Percentiles rank a stretch among this genome's conserved stretches.
Conservation (phyloP, 2,113 vertebrate genomes). For the Dicerorhinus sumatrensis region DNA sequence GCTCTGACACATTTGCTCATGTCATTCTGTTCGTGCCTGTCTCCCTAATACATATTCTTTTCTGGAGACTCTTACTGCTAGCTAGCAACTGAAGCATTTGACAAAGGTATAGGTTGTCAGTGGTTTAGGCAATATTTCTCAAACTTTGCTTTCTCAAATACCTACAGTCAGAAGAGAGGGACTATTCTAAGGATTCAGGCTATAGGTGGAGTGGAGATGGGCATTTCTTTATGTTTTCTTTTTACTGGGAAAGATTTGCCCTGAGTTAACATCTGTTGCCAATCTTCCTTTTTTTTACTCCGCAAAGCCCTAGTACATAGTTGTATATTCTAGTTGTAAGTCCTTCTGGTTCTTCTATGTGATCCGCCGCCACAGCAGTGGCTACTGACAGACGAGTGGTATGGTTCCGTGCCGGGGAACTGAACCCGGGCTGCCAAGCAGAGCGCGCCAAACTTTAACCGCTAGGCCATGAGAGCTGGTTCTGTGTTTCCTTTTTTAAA, state of each 20-base stretch:
- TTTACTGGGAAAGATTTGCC: no score
- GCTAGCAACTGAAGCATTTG: not conserved
- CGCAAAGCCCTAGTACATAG: no score
- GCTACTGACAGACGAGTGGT: no score
- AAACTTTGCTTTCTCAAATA: not conserved
- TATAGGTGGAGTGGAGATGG: not conserved
- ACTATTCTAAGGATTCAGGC: not conserved
- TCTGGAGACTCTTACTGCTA: not conserved
- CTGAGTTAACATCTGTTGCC: no score
- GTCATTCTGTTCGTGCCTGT: not conserved
- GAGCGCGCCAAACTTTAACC: no score
- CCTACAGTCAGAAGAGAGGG: not conserved
- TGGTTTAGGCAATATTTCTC: not conserved
- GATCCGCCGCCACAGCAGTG: no score
- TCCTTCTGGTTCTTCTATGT: no score
- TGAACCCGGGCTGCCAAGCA: no score
- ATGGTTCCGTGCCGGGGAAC: no score
- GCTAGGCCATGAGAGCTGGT: no score
- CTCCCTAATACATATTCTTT: not conserved
- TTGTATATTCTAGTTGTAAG: no score
- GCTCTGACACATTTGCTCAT: not conserved
- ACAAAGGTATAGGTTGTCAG: not conserved
- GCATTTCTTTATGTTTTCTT: not conserved
- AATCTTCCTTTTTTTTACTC: no score
- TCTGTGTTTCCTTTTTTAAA: not conserved